Evolutionary conservation across 2,797 vertebrate genomes (phyloP).

Genomic region (Macropodus opercularis): DNA sequence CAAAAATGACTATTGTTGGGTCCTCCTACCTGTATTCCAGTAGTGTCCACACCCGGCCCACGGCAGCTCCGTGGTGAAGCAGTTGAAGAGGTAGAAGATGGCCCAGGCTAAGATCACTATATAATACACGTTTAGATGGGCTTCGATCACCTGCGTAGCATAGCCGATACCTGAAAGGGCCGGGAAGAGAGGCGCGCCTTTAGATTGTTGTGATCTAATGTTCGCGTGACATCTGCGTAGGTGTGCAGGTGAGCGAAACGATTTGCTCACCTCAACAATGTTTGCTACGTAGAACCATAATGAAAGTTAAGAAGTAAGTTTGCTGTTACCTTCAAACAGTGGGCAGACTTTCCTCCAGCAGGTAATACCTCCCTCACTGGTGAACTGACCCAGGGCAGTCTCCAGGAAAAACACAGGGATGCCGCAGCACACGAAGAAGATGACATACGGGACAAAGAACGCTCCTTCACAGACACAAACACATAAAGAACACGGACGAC

Average conservation of each 20-base stretch:
- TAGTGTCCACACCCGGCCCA: slow-evolving; percentile 98
- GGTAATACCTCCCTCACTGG: slow-evolving; percentile 98
- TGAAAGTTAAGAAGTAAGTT: neutral
- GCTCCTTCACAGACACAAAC: slow-evolving; percentile 84
- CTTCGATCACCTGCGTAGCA: slow-evolving; percentile 97
- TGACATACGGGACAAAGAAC: slow-evolving; percentile 97
- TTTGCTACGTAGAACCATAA: neutral
- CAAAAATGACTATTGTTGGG: neutral
- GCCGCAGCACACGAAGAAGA: slow-evolving; percentile 98
- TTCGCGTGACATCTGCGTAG: neutral
- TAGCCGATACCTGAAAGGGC: slow-evolving; percentile 90
- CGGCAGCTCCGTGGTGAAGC: slow-evolving; percentile 96
- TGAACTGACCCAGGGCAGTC: slow-evolving; percentile 97
- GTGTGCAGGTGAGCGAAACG: too few species aligned
- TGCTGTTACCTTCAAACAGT: slow-evolving; percentile 92
- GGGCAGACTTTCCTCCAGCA: slow-evolving; percentile 99
- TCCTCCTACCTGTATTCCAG: slow-evolving; percentile 94
- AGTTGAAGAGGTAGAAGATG: slow-evolving; percentile 98
- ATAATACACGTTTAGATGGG: slow-evolving; percentile 96
- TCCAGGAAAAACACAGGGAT: slow-evolving; percentile 99
- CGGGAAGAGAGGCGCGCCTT: slow-evolving; percentile 5
- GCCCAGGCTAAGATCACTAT: slow-evolving; percentile 98
- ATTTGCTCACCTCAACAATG: neutral
- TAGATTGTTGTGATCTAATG: neutral
- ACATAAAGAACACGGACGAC: neutral